Base-by-base conservation (phyloP, 2,888 invertebrate genomes). In the Heliconius erato region DNA sequence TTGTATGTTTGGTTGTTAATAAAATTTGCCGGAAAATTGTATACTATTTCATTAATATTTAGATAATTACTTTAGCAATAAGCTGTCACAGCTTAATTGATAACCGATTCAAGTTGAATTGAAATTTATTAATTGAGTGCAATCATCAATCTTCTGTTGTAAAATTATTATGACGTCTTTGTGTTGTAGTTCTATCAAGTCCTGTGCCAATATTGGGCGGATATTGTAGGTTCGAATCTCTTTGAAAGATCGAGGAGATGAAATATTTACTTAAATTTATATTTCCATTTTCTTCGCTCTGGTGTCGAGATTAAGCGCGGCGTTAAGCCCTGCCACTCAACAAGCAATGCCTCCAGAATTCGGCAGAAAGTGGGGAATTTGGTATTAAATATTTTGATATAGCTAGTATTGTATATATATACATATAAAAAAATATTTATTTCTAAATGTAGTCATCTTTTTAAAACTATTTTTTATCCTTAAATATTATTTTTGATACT, bases 81-180 rank as follows among this genome's bases (percentile, higher is more conserved):
- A 72, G 74, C 83, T 82, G 84, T 83, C 83, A 81, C 63, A 80
- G 74, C 80, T 77, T 82, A 82, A 83, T 84, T 84, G 83, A 84
- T 84, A 84, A 83, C 83, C 83, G 79, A 84, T 84, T 84, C 80
- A 80, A 69, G 80, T 74, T 74, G 80, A 84, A 83, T 84, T 84
- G 83, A 82, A 84, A 83, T 82, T 83, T 84, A 84, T 83, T 84
- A 82, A 82, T 83, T 83, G 59, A 80, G 74, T 79, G 68, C 79
- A 83, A 82, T 79, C 83, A 83, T 83, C 83, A 79, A 83, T 83
- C 84, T 80, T 83, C 78, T 74, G 72, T 80, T 79, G 80, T 83
- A 76, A 83, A 83, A 78, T 44, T 68, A 28, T 78, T 78, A 32
- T 78, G 76, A 63, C 76, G 40, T 49, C 78, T 78, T 78, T 78